Percentiles rank a stretch among this genome's conserved stretches.
Evolutionary conservation across 2,113 vertebrate species (phyloP).

Genomic region (Felis catus): DNA sequence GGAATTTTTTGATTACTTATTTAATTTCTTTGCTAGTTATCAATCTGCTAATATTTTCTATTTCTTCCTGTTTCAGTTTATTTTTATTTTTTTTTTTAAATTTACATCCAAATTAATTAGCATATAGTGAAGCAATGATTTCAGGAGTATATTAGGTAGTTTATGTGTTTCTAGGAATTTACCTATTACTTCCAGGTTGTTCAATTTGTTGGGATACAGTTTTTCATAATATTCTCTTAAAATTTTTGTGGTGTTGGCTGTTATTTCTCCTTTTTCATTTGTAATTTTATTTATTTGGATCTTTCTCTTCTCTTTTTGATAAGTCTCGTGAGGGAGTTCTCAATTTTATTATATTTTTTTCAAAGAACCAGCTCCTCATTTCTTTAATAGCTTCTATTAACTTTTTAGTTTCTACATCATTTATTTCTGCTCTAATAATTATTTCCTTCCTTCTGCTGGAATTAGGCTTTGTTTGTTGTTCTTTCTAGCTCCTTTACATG

Average conservation of each 20-base stretch:
- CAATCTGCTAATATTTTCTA: neutral
- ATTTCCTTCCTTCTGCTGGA: no score
- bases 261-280: neutral
- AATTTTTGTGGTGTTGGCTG: neutral
- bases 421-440: neutral
- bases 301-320: neutral
- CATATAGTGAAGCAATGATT: no score
- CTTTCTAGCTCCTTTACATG: neutral
- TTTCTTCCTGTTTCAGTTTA: neutral
- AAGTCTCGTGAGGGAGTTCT: no score
- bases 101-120: no score
- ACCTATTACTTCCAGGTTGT: neutral
- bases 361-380: no score
- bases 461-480: no score
- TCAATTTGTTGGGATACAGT: neutral
- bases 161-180: neutral
- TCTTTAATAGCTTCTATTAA: no score
- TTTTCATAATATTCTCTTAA: neutral
- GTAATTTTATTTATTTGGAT: neutral
- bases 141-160: neutral
- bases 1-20: neutral
- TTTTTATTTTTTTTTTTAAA: no score
- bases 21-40: neutral
- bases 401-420: neutral
- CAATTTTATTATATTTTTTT: no score